phyloP scores from a whole-genome alignment of 2,113 vertebrate genomes.

The Scomber japonicus region DNA sequence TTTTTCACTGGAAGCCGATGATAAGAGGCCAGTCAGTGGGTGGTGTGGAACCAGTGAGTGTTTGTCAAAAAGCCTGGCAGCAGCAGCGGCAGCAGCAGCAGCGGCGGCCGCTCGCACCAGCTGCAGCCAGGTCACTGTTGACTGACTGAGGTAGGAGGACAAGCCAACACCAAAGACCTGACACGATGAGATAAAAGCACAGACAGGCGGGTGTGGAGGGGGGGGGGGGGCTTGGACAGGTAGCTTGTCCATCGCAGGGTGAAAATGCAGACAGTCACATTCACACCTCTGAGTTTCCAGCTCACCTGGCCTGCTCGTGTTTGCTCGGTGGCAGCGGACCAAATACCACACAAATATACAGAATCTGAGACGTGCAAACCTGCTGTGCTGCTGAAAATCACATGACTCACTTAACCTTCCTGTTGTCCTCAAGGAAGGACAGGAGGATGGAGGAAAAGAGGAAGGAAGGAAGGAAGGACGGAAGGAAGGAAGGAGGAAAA shows the following conservation, averaged over 20 bases:
- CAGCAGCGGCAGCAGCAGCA: constrained; percentile 29
- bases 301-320: constrained; percentile 27
- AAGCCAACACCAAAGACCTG: constrained; percentile 67
- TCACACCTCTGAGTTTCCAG: constrained; percentile 17
- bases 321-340: background rate
- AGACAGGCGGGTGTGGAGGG: background rate
- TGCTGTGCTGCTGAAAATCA: background rate
- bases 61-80: constrained; percentile 63
- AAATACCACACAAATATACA: constrained; percentile 14
- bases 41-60: constrained; percentile 17
- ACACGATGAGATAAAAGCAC: constrained; percentile 72
- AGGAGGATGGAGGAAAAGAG: no score
- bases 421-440: no score
- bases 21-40: constrained; percentile 24
- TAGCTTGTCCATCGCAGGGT: constrained; percentile 14
- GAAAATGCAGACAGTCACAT: constrained; percentile 40
- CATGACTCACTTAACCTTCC: constrained; percentile 29
- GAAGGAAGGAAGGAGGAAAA: no score
- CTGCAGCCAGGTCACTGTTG: constrained; percentile 65
- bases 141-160: constrained; percentile 51
- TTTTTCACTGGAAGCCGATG: constrained; percentile 38
- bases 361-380: background rate
- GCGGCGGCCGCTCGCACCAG: constrained; percentile 17
- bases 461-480: no score
- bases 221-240: constrained; percentile 12